Evolutionary conservation across 2,113 vertebrate species (phyloP).

Genomic region (Oceanodroma tethys): DNA sequence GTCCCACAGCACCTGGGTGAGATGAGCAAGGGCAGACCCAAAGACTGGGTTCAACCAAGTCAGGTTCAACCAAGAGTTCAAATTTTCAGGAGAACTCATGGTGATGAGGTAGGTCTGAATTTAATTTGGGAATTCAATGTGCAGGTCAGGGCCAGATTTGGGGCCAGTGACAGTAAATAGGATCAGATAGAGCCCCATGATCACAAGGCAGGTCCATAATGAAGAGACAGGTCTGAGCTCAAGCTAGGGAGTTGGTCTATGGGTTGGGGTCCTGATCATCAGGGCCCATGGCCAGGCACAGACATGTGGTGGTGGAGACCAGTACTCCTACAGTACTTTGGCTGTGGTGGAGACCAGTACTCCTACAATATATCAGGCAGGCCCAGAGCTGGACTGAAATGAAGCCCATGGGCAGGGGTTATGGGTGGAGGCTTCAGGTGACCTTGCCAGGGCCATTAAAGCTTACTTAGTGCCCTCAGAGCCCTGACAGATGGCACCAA

Average conservation of each 20-base stretch:
- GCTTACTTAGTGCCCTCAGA: neutral
- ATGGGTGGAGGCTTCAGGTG: neutral
- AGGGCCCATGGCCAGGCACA: neutral
- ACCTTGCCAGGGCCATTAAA: neutral
- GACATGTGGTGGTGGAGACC: neutral
- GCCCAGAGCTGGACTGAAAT: neutral
- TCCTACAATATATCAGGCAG: neutral
- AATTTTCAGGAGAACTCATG: neutral
- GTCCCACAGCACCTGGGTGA: neutral
- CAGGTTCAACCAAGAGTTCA: neutral
- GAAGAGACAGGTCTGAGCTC: neutral
- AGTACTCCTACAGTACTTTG: neutral
- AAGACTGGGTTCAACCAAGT: neutral
- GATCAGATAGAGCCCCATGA: neutral
- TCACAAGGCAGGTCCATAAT: neutral
- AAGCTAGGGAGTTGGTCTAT: neutral
- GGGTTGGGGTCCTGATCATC: neutral
- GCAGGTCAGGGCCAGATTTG: neutral
- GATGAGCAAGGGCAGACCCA: neutral
- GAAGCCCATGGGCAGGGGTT: neutral
- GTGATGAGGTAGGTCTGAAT: neutral
- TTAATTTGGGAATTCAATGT: neutral
- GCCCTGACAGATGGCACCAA: neutral
- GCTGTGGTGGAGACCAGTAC: neutral
- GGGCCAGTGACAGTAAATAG: neutral